Percentiles rank a stretch among this genome's conserved stretches.
These are phyloP conservation scores for Ceyx erithaca DNA, from an alignment of 2,797 vertebrate species.

Conservation along the genomic window DNA sequence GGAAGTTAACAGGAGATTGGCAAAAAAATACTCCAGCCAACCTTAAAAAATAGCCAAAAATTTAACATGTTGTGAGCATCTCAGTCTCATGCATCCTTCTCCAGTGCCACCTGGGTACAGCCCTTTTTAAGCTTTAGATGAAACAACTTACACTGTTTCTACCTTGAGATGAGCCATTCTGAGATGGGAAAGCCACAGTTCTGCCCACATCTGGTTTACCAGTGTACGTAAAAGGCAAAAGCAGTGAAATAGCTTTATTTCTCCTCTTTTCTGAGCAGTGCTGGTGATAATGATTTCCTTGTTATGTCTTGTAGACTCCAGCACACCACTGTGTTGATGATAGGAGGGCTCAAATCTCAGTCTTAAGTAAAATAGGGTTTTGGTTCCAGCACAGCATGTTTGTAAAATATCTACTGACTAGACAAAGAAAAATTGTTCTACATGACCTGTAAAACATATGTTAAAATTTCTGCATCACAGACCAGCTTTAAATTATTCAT, in stretches of 20 bases:
- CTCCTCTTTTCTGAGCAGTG: not conserved
- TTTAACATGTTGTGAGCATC: not conserved
- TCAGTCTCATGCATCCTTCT: not conserved
- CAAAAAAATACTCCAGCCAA: not conserved
- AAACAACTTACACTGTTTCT: not conserved
- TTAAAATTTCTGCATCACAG: conserved; percentile 57
- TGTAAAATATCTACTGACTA: conserved; percentile 38
- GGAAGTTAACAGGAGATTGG: not conserved
- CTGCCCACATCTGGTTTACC: not conserved
- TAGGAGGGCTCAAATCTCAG: not conserved
- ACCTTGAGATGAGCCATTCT: not conserved
- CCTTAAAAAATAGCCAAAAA: not conserved
- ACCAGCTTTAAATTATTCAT: conserved; percentile 61
- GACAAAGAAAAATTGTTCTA: not conserved
- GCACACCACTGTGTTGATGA: not conserved
- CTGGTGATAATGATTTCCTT: not conserved
- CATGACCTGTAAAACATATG: conserved; percentile 51
- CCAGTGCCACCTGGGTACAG: not conserved
- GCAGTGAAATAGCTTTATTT: not conserved
- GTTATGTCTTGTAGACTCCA: not conserved
- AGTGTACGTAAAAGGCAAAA: not conserved
- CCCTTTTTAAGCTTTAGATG: not conserved
- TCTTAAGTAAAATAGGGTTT: conserved; percentile 23
- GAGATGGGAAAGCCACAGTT: not conserved
- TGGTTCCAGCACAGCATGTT: conserved; percentile 33